Percentiles rank a stretch among this genome's conserved stretches.
phyloP scores from a whole-genome alignment of 2,113 vertebrate genomes.

The Notarius lentiginosus region DNA sequence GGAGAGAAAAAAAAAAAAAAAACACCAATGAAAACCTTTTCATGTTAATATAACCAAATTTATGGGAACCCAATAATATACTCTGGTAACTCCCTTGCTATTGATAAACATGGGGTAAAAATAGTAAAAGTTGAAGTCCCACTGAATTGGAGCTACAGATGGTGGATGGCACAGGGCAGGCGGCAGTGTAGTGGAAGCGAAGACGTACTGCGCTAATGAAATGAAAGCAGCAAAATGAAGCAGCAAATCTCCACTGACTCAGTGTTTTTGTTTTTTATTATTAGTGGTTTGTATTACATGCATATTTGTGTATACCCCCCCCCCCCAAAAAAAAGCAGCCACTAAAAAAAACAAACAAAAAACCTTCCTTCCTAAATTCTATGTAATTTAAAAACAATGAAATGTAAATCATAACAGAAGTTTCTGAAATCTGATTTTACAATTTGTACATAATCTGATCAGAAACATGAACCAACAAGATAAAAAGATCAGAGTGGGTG shows the following conservation, averaged over 20 bases:
- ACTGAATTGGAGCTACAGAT: conserved; percentile 23
- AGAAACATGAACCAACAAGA: not conserved
- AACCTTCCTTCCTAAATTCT: no score
- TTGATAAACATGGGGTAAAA: not conserved
- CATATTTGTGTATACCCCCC: not conserved
- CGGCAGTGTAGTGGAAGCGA: not conserved
- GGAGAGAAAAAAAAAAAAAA: not conserved
- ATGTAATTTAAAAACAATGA: not conserved
- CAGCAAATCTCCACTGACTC: not conserved
- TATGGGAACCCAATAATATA: not conserved
- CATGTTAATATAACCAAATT: not conserved
- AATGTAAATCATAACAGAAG: not conserved
- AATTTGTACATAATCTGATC: not conserved
- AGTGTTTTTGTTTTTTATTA: not conserved
- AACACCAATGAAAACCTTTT: not conserved
- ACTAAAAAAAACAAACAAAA: not conserved
- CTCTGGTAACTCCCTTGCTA: not conserved
- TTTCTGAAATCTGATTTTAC: not conserved
- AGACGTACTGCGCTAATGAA: conserved; percentile 16
- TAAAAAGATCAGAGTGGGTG: not conserved
- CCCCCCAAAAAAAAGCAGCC: not conserved
- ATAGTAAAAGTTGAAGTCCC: not conserved
- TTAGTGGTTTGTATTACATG: not conserved
- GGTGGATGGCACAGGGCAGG: not conserved
- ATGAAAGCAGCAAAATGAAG: not conserved